A percentile compares a stretch with the other conserved stretches of the same genome.
These are phyloP conservation scores for Cephus sareptanus DNA, from an alignment of 2,888 invertebrate species.

Conservation along the genomic window DNA sequence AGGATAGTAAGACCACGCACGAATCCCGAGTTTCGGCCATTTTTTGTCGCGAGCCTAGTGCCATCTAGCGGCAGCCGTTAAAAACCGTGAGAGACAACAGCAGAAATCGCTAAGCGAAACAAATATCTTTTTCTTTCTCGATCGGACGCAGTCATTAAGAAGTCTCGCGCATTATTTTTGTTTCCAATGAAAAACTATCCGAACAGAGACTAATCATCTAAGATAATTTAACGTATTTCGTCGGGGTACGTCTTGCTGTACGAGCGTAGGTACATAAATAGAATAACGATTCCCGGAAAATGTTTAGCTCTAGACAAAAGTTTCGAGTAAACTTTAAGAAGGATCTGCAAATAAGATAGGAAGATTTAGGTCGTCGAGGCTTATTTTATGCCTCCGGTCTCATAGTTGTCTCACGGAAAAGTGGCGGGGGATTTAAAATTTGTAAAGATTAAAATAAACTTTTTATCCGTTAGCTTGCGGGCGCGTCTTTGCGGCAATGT, in stretches of 20 bases:
- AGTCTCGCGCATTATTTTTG: background rate
- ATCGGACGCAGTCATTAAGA: background rate
- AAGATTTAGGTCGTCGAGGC: constrained; percentile 4
- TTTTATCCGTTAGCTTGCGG: constrained; percentile 50
- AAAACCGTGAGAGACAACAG: background rate
- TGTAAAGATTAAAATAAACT: constrained; percentile 62
- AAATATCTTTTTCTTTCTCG: background rate
- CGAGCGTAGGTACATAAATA: background rate
- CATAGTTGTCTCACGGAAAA: constrained; percentile 26
- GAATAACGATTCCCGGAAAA: background rate
- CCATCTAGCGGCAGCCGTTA: background rate
- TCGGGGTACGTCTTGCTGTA: background rate
- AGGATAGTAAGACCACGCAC: background rate
- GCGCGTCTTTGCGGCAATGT: constrained; percentile 16
- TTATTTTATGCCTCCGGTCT: constrained; percentile 37
- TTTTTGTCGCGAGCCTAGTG: background rate
- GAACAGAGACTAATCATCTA: background rate
- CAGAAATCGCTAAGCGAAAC: background rate
- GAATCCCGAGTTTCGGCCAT: background rate
- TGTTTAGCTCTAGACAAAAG: background rate
- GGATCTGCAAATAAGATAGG: background rate
- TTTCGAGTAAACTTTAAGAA: background rate
- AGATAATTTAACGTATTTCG: no score
- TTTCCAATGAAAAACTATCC: background rate
- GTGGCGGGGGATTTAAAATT: constrained; percentile 53